These are phyloP conservation scores for Oegoconia quadripuncta DNA, from an alignment of 2,888 invertebrate genomes.

Conservation along the genomic window DNA sequence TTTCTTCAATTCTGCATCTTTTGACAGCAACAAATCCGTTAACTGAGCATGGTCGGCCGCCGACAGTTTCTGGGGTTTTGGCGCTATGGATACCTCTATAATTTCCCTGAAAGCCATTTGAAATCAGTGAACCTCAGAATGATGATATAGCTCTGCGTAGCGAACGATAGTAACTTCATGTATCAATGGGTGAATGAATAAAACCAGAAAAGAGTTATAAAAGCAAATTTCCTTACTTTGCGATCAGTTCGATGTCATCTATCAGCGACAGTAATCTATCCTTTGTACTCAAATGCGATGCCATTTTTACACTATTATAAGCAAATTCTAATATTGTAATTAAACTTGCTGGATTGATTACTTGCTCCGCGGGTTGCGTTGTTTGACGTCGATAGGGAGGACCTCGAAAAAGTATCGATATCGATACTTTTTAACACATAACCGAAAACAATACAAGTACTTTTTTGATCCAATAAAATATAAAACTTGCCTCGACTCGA, in stretches of 20 bases:
- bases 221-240: conserved; percentile 82
- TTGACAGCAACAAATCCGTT: conserved; percentile 91
- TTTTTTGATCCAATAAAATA: no score
- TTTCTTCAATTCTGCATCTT: conserved; percentile 93
- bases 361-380: no score
- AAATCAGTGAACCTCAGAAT: not conserved
- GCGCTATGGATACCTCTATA: conserved; percentile 94
- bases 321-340: no score
- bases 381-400: no score
- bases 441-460: no score
- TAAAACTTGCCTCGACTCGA: no score
- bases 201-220: not conserved
- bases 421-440: no score
- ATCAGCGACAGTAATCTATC: conserved; percentile 90
- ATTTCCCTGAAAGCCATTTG: conserved; percentile 93
- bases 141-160: conserved; percentile 4
- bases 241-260: conserved; percentile 94
- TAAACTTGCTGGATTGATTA: no score
- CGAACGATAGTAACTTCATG: conserved; percentile 2
- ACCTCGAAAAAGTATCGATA: no score
- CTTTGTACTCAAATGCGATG: conserved; percentile 89
- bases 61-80: conserved; percentile 89
- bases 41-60: conserved; percentile 90
- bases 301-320: conserved; percentile 81
- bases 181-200: not conserved